Conservation (phyloP, 2,113 vertebrate species). For the Eptesicus fuscus region DNA sequence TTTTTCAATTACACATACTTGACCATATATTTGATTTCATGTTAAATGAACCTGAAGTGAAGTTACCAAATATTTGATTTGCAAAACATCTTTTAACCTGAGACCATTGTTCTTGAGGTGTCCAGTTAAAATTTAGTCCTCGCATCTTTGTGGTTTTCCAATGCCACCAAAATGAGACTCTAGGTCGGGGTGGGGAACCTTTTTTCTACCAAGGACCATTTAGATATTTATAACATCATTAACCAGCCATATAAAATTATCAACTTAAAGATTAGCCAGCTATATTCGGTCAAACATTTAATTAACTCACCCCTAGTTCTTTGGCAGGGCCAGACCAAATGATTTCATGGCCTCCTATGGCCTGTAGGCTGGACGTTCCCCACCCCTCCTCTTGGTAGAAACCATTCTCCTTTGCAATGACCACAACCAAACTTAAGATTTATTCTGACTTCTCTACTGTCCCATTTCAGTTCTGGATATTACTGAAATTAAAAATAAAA, state of each 20-base stretch:
- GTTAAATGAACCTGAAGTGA: background rate
- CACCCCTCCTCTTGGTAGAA: background rate
- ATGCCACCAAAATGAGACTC: background rate
- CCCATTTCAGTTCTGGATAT: background rate
- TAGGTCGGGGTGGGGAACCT: background rate
- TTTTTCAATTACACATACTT: background rate
- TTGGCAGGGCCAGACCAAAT: no score
- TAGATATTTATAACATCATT: no score
- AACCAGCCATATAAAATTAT: no score
- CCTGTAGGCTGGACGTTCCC: no score
- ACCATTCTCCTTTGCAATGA: background rate
- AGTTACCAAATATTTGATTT: background rate
- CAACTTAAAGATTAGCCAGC: no score
- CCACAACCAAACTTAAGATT: background rate
- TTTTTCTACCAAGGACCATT: no score
- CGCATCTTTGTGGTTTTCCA: background rate
- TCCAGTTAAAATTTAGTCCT: background rate
- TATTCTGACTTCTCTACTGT: background rate
- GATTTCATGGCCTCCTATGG: no score
- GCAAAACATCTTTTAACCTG: background rate
- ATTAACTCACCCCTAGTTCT: no score
- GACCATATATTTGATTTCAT: background rate
- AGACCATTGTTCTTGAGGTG: background rate
- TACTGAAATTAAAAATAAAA: constrained; percentile 17
- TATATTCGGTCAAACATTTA: no score